Evolutionary conservation across 2,888 invertebrate genomes (phyloP).

Genomic region (Carcina quercana): DNA sequence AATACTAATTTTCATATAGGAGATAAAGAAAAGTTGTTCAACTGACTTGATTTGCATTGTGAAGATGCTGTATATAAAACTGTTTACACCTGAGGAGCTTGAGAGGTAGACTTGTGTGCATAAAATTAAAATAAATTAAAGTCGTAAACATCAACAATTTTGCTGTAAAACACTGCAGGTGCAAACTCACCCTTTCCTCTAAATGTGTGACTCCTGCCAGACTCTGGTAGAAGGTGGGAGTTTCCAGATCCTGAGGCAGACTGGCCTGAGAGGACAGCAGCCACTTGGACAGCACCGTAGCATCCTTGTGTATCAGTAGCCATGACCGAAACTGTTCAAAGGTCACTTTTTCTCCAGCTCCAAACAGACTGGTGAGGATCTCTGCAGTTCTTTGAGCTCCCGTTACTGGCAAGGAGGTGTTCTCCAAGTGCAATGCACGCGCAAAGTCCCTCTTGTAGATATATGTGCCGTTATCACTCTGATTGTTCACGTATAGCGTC

Average conservation of each 20-base stretch:
- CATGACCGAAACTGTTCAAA: conserved; percentile 87
- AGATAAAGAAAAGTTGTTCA: no score
- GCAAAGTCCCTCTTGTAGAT: conserved; percentile 85
- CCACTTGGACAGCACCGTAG: conserved; percentile 89
- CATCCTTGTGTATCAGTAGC: conserved; percentile 83
- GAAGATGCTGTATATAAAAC: no score
- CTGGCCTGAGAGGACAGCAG: conserved; percentile 83
- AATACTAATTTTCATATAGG: no score
- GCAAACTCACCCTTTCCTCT: conserved; percentile 81
- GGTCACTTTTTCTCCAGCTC: conserved; percentile 67
- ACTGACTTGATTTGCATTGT: no score
- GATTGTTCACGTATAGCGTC: conserved; percentile 89
- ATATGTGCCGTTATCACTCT: conserved; percentile 76
- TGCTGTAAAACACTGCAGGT: no score
- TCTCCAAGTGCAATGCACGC: conserved; percentile 75
- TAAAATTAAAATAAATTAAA: no score
- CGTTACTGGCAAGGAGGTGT: conserved; percentile 50
- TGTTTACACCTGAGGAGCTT: no score
- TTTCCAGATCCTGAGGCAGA: conserved; percentile 87
- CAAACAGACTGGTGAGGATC: conserved; percentile 54
- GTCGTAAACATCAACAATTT: no score
- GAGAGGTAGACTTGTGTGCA: no score
- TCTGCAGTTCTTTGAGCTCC: conserved; percentile 46
- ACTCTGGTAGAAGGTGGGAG: conserved; percentile 94
- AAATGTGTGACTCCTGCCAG: conserved; percentile 94